These are phyloP conservation scores for Psilopsiagon aurifrons DNA, from an alignment of 2,113 vertebrate species.

Conservation along the genomic window DNA sequence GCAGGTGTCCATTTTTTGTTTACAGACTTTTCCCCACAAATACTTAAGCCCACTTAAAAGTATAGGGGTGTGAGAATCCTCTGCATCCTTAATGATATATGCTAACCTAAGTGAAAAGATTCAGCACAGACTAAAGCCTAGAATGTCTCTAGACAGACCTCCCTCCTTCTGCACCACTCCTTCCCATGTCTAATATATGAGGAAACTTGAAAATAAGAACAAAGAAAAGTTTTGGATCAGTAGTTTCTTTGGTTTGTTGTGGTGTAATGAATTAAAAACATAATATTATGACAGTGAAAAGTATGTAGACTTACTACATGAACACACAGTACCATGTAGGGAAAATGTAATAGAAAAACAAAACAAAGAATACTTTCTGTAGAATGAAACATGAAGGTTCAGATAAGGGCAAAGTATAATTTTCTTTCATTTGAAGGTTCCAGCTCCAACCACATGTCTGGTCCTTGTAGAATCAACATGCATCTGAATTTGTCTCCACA, in stretches of 20 bases:
- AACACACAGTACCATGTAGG: neutral
- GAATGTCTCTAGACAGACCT: neutral
- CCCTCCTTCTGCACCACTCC: neutral
- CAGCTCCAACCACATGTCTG: fast-evolving
- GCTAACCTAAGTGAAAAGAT: neutral
- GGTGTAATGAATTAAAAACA: neutral
- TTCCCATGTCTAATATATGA: neutral
- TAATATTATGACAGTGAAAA: neutral
- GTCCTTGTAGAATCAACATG: neutral
- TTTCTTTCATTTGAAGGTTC: neutral
- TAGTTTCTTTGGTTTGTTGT: neutral
- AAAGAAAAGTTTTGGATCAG: neutral
- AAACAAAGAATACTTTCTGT: neutral
- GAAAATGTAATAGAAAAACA: neutral
- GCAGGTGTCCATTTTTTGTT: neutral
- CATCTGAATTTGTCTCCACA: neutral
- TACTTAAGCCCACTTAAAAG: neutral
- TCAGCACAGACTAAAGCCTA: fast-evolving
- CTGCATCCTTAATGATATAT: neutral
- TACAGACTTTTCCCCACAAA: neutral
- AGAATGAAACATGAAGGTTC: neutral
- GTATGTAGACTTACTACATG: neutral
- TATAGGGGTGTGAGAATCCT: fast-evolving
- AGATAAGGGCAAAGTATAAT: neutral
- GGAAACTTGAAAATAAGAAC: neutral